Base-by-base conservation (phyloP, 1,140 invertebrate species). In the Bombus fervidus region DNA sequence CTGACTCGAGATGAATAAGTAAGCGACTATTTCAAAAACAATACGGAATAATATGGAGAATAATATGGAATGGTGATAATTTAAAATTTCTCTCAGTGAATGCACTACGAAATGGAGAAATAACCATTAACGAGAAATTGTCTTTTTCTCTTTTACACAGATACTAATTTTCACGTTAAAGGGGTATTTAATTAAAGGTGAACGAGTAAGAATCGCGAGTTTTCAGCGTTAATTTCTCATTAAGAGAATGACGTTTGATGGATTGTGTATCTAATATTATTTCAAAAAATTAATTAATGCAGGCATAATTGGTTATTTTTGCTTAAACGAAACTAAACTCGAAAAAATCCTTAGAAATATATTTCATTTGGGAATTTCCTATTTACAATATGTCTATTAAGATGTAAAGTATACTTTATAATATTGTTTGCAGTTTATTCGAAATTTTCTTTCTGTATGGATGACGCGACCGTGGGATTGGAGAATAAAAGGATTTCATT, bases 21-120 rank as follows among this genome's bases (percentile, higher is more conserved):
- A 53, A 85, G 39, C 47, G 64, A 28, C 34, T 62, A 47, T 75
- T 79, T 66, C 18, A 37, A 34, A 72, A n/a, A 41, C 37, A 39
- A 28, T 72, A 41, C 25, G 39, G 39, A 72, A 37, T 72, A n/a
- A 72, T 37, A 41, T 13, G 57, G n/a, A 57, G 80, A 86, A 86
- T 53, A 53, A 53, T 25, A 75, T 37, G 57, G 18, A 53, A 57
- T 75, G 5, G 1, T 8, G n/a, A 3, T 5, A 31, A 31, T 53
- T 53, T 53, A 53, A 53, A 53, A 53, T 64, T 31, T 85, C 10
- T 15, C 31, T 8, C 71, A 22, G 28, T 37, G 59, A 85, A 80
- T 39, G 34, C 31, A 37, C 28, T n/a, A 62, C 59, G 59, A 62
- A 62, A 62, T n/a, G 28, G 28, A 62, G 28, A 62, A n/a, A 53